Conservation (phyloP, 2,888 invertebrate species). For the Drosophila atripex region DNA sequence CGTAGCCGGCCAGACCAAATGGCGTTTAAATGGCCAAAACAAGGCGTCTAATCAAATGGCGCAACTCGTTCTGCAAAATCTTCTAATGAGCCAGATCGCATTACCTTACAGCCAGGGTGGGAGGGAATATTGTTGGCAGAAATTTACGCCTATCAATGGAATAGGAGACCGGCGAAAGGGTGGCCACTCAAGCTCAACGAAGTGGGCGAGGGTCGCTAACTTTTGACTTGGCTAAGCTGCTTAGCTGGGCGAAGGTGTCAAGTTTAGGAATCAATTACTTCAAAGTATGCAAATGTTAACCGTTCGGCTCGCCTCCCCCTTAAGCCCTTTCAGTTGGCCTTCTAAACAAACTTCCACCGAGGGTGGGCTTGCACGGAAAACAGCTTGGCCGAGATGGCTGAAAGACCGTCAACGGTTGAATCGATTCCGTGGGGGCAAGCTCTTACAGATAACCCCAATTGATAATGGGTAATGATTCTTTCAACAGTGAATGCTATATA, state of each 20-base stretch:
- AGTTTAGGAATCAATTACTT: constrained; percentile 78
- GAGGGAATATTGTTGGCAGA: constrained; percentile 18
- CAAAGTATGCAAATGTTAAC: constrained; percentile 40
- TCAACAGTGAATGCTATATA: background rate
- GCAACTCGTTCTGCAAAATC: constrained; percentile 41
- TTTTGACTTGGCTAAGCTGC: constrained; percentile 61
- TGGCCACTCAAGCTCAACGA: constrained; percentile 9
- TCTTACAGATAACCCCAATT: constrained; percentile 8
- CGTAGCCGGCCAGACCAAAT: constrained; percentile 37
- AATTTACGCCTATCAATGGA: constrained; percentile 25
- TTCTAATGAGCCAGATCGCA: constrained; percentile 68
- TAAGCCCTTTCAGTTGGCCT: background rate
- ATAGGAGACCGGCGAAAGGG: constrained; percentile 32
- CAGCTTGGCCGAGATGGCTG: background rate
- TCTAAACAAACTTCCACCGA: constrained; percentile 22
- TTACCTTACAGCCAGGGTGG: constrained; percentile 47
- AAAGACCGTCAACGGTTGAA: constrained; percentile 11
- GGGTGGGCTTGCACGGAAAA: background rate
- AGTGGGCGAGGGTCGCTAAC: constrained; percentile 50
- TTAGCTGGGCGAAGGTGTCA: constrained; percentile 70
- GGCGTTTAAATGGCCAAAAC: constrained; percentile 54
- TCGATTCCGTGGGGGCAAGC: constrained; percentile 5
- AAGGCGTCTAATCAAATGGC: constrained; percentile 65
- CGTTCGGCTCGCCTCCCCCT: constrained; percentile 7
- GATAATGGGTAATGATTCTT: constrained; percentile 9